Evolutionary conservation across 2,113 vertebrate species (phyloP).

Genomic region (Mandrillus leucophaeus): DNA sequence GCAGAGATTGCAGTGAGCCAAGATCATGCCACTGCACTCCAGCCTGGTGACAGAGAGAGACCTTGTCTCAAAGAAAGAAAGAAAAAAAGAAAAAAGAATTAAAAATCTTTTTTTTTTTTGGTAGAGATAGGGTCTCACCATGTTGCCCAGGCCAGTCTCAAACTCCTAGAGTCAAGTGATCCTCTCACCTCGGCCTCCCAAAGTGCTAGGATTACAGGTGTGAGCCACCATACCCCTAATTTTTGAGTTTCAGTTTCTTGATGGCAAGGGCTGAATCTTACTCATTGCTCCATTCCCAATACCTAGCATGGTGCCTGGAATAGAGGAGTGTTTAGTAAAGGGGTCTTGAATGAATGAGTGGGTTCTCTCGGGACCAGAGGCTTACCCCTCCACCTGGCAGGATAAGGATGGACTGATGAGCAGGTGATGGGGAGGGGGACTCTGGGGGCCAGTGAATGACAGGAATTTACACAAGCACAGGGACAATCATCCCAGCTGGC

Average conservation of each 20-base stretch:
- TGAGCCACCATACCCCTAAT: too few relatives aligned
- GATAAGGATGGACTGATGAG: neutral
- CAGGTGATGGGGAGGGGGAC: neutral
- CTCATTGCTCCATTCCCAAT: neutral
- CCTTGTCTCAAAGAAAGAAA: too few relatives aligned
- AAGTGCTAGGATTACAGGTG: too few relatives aligned
- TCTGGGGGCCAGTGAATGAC: neutral
- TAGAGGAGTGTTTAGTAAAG: neutral
- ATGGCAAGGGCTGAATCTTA: neutral
- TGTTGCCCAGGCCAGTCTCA: too few relatives aligned
- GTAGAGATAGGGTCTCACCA: too few relatives aligned
- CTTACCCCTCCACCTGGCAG: neutral
- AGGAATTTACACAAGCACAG: neutral
- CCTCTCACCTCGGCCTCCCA: too few relatives aligned
- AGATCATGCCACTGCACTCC: too few relatives aligned
- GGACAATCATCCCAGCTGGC: neutral
- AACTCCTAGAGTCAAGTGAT: too few relatives aligned
- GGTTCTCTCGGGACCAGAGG: neutral
- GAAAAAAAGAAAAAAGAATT: too few relatives aligned
- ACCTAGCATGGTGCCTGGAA: neutral
- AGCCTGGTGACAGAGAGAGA: too few relatives aligned
- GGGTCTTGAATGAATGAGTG: neutral
- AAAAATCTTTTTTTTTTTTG: too few relatives aligned
- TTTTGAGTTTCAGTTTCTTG: neutral
- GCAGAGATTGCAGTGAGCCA: too few relatives aligned